phyloP scores from a whole-genome alignment of 2,888 invertebrate genomes.

The Ormyrus thymus region DNA sequence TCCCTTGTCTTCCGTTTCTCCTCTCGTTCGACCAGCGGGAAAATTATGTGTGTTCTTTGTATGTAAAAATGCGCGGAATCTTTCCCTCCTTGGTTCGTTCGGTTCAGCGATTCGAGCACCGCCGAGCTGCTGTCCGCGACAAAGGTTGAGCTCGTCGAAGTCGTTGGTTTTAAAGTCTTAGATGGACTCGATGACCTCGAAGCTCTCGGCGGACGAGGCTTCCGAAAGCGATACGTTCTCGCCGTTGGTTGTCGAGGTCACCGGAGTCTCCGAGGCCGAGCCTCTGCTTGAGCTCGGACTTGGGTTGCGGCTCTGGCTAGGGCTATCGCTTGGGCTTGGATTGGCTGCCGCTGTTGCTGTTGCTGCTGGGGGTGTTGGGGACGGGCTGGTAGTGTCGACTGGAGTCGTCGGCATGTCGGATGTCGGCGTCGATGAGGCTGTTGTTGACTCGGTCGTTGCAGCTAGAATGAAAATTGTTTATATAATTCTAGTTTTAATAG shows the following conservation, averaged over 20 bases:
- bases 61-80: too few relatives aligned
- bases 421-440: background rate
- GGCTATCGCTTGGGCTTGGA: background rate
- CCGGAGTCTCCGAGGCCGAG: background rate
- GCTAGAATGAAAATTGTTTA: conserved; percentile 1
- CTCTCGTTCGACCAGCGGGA: too few relatives aligned
- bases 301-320: background rate
- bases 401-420: conserved; percentile 46
- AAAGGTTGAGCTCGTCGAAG: too few relatives aligned
- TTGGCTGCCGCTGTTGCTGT: conserved; percentile 25
- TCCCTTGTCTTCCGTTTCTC: too few relatives aligned
- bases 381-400: background rate
- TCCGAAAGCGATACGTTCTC: conserved; percentile 57
- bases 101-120: too few relatives aligned
- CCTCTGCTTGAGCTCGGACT: background rate
- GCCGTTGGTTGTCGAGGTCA: conserved; percentile 12
- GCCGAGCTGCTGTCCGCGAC: too few relatives aligned
- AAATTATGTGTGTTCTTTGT: too few relatives aligned
- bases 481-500: background rate
- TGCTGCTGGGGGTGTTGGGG: background rate
- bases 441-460: background rate
- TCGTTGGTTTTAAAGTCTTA: too few relatives aligned
- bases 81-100: too few relatives aligned
- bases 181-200: conserved; percentile 66
- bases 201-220: conserved; percentile 65